phyloP scores from a whole-genome alignment of 2,113 vertebrate species.

The Vireo altiloquus region DNA sequence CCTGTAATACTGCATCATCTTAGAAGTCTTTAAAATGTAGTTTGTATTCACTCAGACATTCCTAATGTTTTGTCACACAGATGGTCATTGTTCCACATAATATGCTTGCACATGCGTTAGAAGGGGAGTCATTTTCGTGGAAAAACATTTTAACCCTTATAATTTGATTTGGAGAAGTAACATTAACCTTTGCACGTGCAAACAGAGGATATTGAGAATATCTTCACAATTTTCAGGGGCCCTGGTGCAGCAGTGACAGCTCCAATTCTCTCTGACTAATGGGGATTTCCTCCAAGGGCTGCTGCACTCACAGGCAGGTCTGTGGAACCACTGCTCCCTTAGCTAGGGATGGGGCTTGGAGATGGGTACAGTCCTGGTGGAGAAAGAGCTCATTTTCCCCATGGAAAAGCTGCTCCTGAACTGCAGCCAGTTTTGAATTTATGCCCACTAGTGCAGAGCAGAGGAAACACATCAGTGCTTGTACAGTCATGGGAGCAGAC shows the following conservation, averaged over 20 bases:
- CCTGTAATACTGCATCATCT: background rate
- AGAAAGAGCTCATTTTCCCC: background rate
- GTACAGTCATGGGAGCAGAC: background rate
- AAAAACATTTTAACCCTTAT: background rate
- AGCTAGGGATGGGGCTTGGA: fast-evolving
- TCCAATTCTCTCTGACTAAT: background rate
- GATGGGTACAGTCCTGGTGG: background rate
- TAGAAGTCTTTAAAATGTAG: background rate
- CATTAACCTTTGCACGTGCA: fast-evolving
- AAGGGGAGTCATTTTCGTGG: background rate
- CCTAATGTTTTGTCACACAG: background rate
- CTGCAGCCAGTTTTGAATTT: background rate
- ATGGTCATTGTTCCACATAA: background rate
- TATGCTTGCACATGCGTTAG: fast-evolving
- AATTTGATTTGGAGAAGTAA: background rate
- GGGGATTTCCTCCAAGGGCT: background rate
- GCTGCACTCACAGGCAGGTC: background rate
- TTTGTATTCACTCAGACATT: background rate
- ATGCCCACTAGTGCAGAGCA: background rate
- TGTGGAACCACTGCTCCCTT: fast-evolving
- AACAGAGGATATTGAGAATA: background rate
- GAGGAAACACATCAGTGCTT: background rate
- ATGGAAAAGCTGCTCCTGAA: background rate
- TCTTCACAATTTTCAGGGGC: background rate
- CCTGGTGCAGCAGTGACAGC: background rate